Evolutionary conservation across 2,888 invertebrate species (phyloP).

Genomic region (Noctua fimbriata): DNA sequence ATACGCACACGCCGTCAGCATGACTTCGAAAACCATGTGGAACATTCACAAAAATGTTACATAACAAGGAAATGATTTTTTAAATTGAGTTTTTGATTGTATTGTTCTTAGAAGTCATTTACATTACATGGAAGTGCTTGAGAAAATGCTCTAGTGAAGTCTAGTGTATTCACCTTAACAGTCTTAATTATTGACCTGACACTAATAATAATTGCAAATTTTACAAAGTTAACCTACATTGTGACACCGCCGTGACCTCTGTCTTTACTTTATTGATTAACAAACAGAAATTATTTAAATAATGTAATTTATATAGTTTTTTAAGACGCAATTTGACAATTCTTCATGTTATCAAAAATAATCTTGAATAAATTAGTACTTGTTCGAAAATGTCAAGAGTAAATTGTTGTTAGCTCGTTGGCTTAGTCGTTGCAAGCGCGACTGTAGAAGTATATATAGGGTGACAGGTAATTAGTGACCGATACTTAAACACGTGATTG

Average conservation of each 20-base stretch:
- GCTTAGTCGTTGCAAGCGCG: not conserved
- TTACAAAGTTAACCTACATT: constrained; percentile 62
- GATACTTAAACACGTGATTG: too few relatives aligned
- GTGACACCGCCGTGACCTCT: constrained; percentile 63
- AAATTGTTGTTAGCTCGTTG: not conserved
- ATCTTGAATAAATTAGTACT: constrained; percentile 32
- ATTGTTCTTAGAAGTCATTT: not conserved
- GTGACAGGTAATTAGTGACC: too few relatives aligned
- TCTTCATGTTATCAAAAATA: constrained; percentile 25
- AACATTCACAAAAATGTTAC: not conserved
- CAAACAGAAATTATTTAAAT: constrained; percentile 53
- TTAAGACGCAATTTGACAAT: constrained; percentile 46
- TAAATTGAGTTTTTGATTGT: not conserved
- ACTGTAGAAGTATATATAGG: not conserved
- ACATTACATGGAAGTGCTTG: not conserved
- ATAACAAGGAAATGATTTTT: not conserved
- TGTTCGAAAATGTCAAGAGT: constrained; percentile 45
- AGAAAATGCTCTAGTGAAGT: not conserved
- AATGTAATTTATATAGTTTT: constrained; percentile 45
- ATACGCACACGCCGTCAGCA: not conserved
- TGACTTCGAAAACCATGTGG: not conserved
- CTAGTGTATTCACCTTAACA: not conserved
- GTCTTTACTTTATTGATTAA: constrained; percentile 46
- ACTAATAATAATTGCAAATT: constrained; percentile 59
- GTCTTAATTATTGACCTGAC: constrained; percentile 36